Percentiles rank a stretch among this genome's conserved stretches.
Conservation (phyloP, 2,797 vertebrate genomes). For the Macrochelys suwanniensis region DNA sequence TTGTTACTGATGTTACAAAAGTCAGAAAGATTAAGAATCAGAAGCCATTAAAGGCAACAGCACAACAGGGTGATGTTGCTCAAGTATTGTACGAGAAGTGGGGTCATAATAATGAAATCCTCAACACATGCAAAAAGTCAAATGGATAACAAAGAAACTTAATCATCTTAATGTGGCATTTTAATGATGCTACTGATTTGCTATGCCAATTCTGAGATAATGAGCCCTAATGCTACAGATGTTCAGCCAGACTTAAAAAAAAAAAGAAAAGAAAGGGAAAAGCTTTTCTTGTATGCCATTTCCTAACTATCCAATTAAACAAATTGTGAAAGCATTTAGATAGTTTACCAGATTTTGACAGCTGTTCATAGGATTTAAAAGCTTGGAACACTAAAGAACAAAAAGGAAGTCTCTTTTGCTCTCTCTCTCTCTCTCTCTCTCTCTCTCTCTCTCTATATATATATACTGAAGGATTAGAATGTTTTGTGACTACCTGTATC, state of each 20-base stretch:
- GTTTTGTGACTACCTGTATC: conserved; percentile 40
- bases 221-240: conserved; percentile 86
- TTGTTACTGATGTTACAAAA: background rate
- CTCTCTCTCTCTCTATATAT: background rate
- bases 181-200: conserved; percentile 84
- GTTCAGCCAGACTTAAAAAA: conserved; percentile 81
- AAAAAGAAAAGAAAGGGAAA: conserved; percentile 30
- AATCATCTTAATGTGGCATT: conserved; percentile 86
- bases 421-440: background rate
- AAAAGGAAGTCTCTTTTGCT: conserved; percentile 58
- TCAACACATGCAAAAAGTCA: conserved; percentile 82
- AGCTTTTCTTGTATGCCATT: conserved; percentile 79
- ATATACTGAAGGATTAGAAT: background rate
- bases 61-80: conserved; percentile 76
- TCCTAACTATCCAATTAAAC: conserved; percentile 85
- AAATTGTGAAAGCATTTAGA: conserved; percentile 83
- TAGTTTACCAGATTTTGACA: conserved; percentile 84
- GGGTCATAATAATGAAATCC: conserved; percentile 82
- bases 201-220: conserved; percentile 85
- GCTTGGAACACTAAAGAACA: conserved; percentile 67
- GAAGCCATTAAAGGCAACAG: conserved; percentile 59
- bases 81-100: conserved; percentile 82
- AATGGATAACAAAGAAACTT: conserved; percentile 85
- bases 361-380: conserved; percentile 83
- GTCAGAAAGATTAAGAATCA: conserved; percentile 36